Evolutionary conservation across 2,797 vertebrate species (phyloP).

Genomic region (Typhlichthys subterraneus): DNA sequence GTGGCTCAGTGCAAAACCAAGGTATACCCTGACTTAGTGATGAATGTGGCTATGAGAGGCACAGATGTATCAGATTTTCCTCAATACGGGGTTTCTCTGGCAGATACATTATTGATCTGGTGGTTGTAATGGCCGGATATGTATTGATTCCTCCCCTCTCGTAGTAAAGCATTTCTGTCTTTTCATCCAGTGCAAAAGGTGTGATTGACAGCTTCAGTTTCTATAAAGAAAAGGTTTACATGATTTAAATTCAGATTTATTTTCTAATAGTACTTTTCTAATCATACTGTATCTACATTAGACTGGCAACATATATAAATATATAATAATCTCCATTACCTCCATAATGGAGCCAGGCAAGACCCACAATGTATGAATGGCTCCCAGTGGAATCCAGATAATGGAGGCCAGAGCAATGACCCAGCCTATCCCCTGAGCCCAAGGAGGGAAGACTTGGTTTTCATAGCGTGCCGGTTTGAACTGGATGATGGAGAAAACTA

Average conservation of each 20-base stretch:
- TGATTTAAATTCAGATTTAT: neutral
- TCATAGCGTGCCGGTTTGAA: conserved; percentile 79
- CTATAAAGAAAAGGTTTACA: conserved; percentile 47
- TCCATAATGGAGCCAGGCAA: conserved; percentile 73
- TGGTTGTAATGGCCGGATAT: conserved; percentile 26
- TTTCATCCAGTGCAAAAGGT: conserved; percentile 63
- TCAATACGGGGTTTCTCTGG: conserved; percentile 52
- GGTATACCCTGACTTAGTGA: neutral
- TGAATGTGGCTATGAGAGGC: neutral
- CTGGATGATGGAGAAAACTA: conserved; percentile 78
- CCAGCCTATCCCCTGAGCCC: conserved; percentile 82
- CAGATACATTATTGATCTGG: conserved; percentile 29
- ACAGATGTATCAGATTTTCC: conserved; percentile 49
- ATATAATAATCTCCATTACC: conserved; percentile 48
- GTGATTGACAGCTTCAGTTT: conserved; percentile 71
- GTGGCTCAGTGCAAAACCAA: neutral
- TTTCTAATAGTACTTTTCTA: no score
- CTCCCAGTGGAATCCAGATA: conserved; percentile 79
- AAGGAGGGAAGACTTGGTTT: conserved; percentile 73
- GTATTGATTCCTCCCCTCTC: conserved; percentile 45
- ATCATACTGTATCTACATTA: neutral
- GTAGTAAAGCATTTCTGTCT: conserved; percentile 45
- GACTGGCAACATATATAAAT: neutral
- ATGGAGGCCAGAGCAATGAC: conserved; percentile 77
- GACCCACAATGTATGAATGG: conserved; percentile 76